A percentile compares a stretch with the other conserved stretches of the same genome.
Evolutionary conservation across 2,888 invertebrate genomes (phyloP).

Genomic region (Argyresthia goedartella): DNA sequence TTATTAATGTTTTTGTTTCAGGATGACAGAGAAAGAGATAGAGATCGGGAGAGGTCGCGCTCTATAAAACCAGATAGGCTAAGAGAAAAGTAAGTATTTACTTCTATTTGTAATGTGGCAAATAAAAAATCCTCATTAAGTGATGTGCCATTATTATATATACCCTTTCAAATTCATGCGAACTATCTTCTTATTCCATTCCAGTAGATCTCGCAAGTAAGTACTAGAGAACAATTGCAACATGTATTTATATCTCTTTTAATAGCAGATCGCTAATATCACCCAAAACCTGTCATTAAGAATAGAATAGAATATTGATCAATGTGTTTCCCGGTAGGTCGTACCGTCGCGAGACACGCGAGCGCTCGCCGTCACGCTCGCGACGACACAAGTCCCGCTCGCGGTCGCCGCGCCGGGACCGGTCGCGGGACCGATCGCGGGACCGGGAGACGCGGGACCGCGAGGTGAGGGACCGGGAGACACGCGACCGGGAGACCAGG

Average conservation of each 20-base stretch:
- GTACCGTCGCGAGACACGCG: constrained; percentile 75
- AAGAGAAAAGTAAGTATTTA: constrained; percentile 65
- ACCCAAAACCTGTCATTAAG: no score
- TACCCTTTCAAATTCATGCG: no score
- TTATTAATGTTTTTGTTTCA: constrained; percentile 16
- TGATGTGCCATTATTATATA: no score
- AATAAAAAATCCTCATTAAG: no score
- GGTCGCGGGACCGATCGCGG: constrained; percentile 45
- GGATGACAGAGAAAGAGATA: constrained; percentile 59
- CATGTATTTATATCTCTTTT: no score
- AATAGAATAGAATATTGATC: no score
- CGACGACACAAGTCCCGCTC: constrained; percentile 79
- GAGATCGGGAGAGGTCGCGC: constrained; percentile 66
- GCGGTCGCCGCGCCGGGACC: constrained; percentile 75
- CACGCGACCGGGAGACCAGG: constrained; percentile 54
- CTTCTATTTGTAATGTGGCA: no score
- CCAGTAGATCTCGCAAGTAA: no score
- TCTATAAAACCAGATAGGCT: constrained; percentile 73
- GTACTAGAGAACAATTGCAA: no score
- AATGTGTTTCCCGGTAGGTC: constrained; percentile 55
- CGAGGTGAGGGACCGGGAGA: constrained; percentile 44
- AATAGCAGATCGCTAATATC: no score
- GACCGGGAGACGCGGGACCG: constrained; percentile 26
- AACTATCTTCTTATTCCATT: no score
- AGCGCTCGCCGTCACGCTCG: constrained; percentile 73